Conservation (phyloP, 2,888 invertebrate species). For the Cosmia trapezina region DNA sequence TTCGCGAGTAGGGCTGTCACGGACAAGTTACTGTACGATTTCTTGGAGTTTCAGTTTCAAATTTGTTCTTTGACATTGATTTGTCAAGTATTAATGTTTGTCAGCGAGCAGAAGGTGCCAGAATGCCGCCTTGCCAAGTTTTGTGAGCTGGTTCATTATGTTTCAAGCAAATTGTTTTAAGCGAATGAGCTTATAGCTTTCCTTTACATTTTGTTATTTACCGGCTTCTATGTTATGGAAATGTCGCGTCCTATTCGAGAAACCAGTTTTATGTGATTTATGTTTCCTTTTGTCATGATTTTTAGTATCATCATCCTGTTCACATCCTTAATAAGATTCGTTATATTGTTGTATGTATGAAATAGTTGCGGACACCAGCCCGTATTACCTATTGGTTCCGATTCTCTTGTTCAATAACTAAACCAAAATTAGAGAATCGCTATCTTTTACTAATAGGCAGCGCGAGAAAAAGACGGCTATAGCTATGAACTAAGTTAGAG, state of each 20-base stretch:
- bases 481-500: too few relatives aligned
- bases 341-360: too few relatives aligned
- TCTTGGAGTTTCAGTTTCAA: conserved; percentile 49
- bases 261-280: conserved; percentile 22
- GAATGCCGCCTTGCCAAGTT: conserved; percentile 28
- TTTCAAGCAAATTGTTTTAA: conserved; percentile 38
- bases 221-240: conserved; percentile 1
- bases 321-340: not conserved
- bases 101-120: conserved; percentile 41
- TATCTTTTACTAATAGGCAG: too few relatives aligned
- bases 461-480: too few relatives aligned
- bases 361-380: not conserved
- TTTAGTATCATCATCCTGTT: conserved; percentile 21
- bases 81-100: conserved; percentile 52
- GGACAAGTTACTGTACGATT: conserved; percentile 37
- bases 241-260: not conserved
- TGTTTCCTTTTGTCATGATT: conserved; percentile 9
- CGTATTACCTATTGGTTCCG: too few relatives aligned
- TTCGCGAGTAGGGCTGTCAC: conserved; percentile 50
- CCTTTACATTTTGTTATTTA: conserved; percentile 10
- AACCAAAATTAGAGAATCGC: too few relatives aligned
- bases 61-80: conserved; percentile 56
- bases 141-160: conserved; percentile 30
- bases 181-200: conserved; percentile 1
- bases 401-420: too few relatives aligned